phyloP scores from a whole-genome alignment of 1,140 invertebrate species.

The Bombyx mandarina region DNA sequence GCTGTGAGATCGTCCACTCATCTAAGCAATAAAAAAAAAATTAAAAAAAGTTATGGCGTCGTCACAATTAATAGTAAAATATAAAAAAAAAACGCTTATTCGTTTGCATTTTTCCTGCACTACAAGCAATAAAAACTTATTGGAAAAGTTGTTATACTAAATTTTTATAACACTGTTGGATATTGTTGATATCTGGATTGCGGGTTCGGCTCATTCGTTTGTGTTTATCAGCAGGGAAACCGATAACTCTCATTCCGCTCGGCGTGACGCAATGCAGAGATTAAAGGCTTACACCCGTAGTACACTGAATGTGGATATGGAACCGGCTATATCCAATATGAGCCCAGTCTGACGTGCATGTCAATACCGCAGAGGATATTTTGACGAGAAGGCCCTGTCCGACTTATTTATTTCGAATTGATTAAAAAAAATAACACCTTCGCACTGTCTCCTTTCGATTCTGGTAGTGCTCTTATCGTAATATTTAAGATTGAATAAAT shows the following conservation, averaged over 20 bases:
- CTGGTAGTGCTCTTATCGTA: too few species aligned
- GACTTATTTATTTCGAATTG: too few species aligned
- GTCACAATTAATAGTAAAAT: constrained; percentile 18
- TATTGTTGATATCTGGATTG: constrained; percentile 44
- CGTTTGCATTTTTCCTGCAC: constrained; percentile 24
- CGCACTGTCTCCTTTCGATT: too few species aligned
- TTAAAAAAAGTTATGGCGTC: too few species aligned
- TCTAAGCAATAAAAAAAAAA: too few species aligned
- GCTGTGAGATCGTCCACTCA: too few species aligned
- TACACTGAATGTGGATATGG: constrained; percentile 36
- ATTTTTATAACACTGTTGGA: constrained; percentile 45
- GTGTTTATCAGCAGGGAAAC: constrained; percentile 59
- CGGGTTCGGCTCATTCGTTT: constrained; percentile 49
- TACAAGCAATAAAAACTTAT: constrained; percentile 23
- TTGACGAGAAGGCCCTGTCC: too few species aligned
- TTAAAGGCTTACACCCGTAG: constrained; percentile 61
- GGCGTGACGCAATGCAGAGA: constrained; percentile 63
- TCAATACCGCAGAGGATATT: not conserved
- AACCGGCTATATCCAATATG: constrained; percentile 44
- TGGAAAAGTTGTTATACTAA: constrained; percentile 30
- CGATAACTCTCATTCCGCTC: constrained; percentile 62
- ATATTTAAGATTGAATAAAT: too few species aligned
- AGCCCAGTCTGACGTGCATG: constrained; percentile 31
- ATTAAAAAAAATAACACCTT: too few species aligned
- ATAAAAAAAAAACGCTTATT: constrained; percentile 29